Percentiles rank a stretch among this genome's conserved stretches.
These are phyloP conservation scores for Pseudococcus viburni DNA, from an alignment of 2,888 invertebrate genomes.

Conservation along the genomic window DNA sequence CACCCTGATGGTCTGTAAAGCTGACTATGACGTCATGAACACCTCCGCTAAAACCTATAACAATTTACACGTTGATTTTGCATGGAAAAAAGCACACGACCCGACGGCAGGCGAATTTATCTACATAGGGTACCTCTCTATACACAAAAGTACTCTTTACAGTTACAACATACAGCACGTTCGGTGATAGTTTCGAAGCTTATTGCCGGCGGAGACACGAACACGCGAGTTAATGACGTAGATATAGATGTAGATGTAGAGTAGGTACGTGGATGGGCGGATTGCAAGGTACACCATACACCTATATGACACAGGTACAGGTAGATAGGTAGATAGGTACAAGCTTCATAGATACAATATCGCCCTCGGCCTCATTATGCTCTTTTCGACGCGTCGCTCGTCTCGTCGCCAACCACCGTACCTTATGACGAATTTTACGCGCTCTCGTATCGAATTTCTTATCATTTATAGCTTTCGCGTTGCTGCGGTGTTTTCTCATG, in stretches of 20 bases:
- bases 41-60: too few relatives aligned
- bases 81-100: too few relatives aligned
- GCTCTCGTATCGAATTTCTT: neutral
- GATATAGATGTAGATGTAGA: neutral
- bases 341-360: neutral
- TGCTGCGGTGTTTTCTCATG: neutral
- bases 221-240: too few relatives aligned
- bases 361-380: constrained; percentile 43
- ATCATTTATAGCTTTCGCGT: neutral
- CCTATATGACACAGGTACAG: neutral
- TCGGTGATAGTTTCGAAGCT: too few relatives aligned
- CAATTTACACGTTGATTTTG: too few relatives aligned
- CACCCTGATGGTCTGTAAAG: too few relatives aligned
- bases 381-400: constrained; percentile 19
- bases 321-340: neutral
- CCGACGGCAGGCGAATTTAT: too few relatives aligned
- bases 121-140: too few relatives aligned
- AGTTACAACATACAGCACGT: too few relatives aligned
- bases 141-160: too few relatives aligned
- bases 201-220: too few relatives aligned
- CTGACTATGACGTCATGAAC: too few relatives aligned
- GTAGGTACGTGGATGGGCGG: neutral
- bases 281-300: neutral
- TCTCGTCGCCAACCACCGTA: neutral
- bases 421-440: neutral